Evolutionary conservation across 2,113 vertebrate species (phyloP).

Genomic region (Brachypteracias leptosomus): DNA sequence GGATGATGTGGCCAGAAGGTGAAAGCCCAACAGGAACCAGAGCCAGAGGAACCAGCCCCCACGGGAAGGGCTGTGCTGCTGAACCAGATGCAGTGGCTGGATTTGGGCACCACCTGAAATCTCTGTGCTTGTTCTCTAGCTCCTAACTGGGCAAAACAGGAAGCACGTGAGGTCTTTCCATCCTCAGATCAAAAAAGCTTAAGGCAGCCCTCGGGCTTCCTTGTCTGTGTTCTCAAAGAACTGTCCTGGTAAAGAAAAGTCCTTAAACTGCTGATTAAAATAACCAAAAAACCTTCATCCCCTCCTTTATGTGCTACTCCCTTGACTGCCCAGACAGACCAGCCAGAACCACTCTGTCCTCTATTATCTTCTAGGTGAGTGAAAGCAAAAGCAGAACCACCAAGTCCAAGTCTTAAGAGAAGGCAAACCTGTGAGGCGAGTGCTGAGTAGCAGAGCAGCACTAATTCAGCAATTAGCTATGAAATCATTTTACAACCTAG

Average conservation of each 20-base stretch:
- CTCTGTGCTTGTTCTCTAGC: not conserved
- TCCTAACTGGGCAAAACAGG: not conserved
- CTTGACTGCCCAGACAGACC: not conserved
- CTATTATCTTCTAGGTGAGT: not conserved
- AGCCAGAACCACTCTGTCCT: not conserved
- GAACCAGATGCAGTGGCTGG: not conserved
- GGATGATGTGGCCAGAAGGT: not conserved
- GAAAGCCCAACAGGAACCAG: not conserved
- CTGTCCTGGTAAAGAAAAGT: not conserved
- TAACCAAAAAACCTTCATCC: not conserved
- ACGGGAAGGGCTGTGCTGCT: not conserved
- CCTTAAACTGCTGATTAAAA: not conserved
- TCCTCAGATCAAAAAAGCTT: not conserved
- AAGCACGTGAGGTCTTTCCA: not conserved
- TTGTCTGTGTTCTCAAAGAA: not conserved
- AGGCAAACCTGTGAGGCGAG: not conserved
- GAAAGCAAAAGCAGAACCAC: slow-evolving; percentile 11
- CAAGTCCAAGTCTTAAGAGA: not conserved
- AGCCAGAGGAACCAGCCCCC: not conserved
- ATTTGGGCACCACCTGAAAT: not conserved
- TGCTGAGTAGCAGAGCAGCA: not conserved
- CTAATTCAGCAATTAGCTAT: not conserved
- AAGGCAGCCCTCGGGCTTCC: not conserved
- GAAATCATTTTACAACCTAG: not conserved
- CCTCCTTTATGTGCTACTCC: not conserved